Conservation (phyloP, 2,888 invertebrate genomes). For the Tuberolachnus salignus region DNA sequence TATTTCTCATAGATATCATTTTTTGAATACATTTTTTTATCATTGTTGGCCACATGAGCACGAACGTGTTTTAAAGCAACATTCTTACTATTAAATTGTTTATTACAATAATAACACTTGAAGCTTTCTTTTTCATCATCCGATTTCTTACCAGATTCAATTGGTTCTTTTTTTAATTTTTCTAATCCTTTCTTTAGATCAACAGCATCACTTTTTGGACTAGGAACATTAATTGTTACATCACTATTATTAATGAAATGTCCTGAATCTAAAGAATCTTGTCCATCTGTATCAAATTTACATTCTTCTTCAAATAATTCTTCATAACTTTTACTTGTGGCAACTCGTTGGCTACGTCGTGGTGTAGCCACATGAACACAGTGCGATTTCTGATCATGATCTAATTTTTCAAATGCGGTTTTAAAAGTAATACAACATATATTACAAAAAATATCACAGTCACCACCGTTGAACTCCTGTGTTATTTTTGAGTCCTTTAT, state of each 20-base stretch:
- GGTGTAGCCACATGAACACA: neutral
- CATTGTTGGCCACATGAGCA: neutral
- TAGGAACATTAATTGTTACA: neutral
- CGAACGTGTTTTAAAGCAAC: constrained; percentile 47
- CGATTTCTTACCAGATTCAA: constrained; percentile 34
- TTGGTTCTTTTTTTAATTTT: neutral
- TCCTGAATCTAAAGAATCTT: neutral
- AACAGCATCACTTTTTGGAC: neutral
- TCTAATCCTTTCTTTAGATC: neutral
- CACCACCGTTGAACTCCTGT: neutral
- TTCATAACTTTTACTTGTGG: neutral
- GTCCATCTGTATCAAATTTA: constrained; percentile 2
- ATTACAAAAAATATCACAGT: neutral
- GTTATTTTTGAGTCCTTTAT: neutral
- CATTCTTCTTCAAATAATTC: constrained; percentile 2
- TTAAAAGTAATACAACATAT: constrained; percentile 29
- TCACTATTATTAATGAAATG: neutral
- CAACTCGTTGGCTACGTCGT: neutral
- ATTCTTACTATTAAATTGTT: constrained; percentile 38
- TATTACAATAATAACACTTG: constrained; percentile 54
- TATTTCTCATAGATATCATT: constrained; percentile 57
- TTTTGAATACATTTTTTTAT: constrained; percentile 26
- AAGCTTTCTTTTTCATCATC: constrained; percentile 41
- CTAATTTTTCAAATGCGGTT: constrained; percentile 14
- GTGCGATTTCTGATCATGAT: constrained; percentile 15